Conservation (phyloP, 2,888 invertebrate genomes). For the Drosophila picticornis region DNA sequence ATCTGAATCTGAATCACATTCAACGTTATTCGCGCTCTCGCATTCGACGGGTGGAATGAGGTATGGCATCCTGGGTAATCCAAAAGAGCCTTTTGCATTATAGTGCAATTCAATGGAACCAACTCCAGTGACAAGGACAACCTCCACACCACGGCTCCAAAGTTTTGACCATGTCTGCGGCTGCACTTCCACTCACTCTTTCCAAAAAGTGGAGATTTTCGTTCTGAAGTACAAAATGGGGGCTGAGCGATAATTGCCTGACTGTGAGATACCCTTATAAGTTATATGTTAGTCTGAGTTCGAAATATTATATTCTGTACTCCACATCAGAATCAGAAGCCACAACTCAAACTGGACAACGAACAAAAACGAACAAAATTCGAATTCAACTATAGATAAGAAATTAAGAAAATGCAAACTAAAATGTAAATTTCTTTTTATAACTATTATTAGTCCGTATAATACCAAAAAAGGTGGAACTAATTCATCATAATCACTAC, state of each 20-base stretch:
- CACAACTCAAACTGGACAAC: neutral
- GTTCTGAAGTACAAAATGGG: slow-evolving; percentile 42
- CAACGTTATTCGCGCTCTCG: slow-evolving; percentile 20
- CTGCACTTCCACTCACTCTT: slow-evolving; percentile 51
- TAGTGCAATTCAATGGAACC: slow-evolving; percentile 56
- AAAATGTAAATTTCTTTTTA: neutral
- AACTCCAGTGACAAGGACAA: slow-evolving; percentile 19
- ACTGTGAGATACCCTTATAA: neutral
- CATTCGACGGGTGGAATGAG: neutral
- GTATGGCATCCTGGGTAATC: neutral
- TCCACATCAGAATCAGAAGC: neutral
- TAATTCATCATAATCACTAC: too few species aligned
- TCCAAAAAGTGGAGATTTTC: slow-evolving; percentile 64
- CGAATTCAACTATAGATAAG: neutral
- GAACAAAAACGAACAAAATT: neutral
- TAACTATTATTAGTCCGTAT: too few species aligned
- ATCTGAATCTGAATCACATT: slow-evolving; percentile 40
- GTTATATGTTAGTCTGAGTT: neutral
- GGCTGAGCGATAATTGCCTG: too few species aligned
- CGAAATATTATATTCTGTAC: neutral
- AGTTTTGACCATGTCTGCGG: slow-evolving; percentile 31
- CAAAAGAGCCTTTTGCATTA: slow-evolving; percentile 59
- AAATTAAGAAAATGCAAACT: too few species aligned
- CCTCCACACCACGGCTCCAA: slow-evolving; percentile 7
- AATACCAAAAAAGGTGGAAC: too few species aligned